These are phyloP conservation scores for Amblyjoppa fuscipennis DNA, from an alignment of 2,888 invertebrate species.

Conservation along the genomic window DNA sequence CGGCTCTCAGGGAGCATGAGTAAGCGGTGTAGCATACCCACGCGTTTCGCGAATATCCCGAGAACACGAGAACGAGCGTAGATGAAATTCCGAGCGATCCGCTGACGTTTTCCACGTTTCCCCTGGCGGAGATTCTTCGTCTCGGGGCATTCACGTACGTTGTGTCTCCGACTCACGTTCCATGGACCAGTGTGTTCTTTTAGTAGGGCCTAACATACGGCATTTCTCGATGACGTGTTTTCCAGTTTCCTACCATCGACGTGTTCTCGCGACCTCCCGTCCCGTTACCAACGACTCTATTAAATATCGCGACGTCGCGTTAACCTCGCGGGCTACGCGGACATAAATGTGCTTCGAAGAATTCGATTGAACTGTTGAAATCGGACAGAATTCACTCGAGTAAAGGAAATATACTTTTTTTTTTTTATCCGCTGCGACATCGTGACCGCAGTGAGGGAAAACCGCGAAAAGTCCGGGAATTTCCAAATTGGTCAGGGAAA, in stretches of 20 bases:
- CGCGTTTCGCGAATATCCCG: constrained; percentile 63
- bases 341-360: neutral
- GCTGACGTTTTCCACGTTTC: constrained; percentile 56
- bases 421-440: too few species aligned
- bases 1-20: constrained; percentile 57
- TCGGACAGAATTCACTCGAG: neutral
- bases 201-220: constrained; percentile 43
- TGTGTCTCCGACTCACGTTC: constrained; percentile 5
- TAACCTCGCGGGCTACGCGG: neutral
- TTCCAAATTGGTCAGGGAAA: too few species aligned
- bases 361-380: neutral
- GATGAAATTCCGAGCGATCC: constrained; percentile 63
- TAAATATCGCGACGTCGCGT: neutral
- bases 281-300: neutral
- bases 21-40: constrained; percentile 64
- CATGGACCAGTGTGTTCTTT: constrained; percentile 31
- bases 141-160: constrained; percentile 1
- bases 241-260: neutral
- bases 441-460: too few species aligned
- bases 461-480: too few species aligned
- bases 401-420: neutral
- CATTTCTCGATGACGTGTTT: constrained; percentile 65
- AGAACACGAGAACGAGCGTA: constrained; percentile 52
- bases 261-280: neutral
- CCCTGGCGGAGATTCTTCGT: constrained; percentile 27